Conservation (phyloP, 1,140 invertebrate species). For the Argopecten irradians region DNA sequence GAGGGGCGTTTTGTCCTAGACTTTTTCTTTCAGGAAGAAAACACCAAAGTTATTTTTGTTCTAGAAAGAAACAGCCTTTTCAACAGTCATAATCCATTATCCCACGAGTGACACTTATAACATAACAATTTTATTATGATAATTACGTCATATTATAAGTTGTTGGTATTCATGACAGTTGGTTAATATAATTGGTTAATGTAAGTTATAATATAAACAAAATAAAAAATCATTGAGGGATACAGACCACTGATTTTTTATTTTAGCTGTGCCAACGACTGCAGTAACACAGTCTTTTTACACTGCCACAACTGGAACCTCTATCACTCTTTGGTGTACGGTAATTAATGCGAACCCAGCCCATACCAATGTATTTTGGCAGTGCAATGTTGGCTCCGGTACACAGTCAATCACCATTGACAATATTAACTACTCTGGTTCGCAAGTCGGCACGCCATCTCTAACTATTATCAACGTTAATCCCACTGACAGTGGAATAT, state of each 20-base stretch:
- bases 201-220: too few relatives aligned
- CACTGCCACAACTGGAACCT: neutral
- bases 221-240: too few relatives aligned
- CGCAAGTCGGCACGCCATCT: constrained; percentile 11
- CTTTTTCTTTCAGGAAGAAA: too few relatives aligned
- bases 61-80: too few relatives aligned
- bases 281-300: neutral
- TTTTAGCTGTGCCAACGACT: constrained; percentile 29
- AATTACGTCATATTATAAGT: too few relatives aligned
- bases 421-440: constrained; percentile 13
- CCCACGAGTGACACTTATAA: too few relatives aligned
- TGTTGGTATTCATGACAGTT: too few relatives aligned
- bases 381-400: neutral
- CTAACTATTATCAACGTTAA: constrained; percentile 30
- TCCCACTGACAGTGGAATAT: constrained; percentile 36
- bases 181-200: too few relatives aligned
- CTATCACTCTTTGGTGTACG: neutral
- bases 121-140: too few relatives aligned
- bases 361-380: neutral
- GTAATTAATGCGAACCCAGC: neutral
- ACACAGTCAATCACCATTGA: neutral
- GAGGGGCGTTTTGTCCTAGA: too few relatives aligned
- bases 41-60: too few relatives aligned
- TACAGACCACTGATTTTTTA: neutral
- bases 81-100: too few relatives aligned